Base-by-base conservation (phyloP, 1,140 invertebrate species). In the Calephelis virginiensis region DNA sequence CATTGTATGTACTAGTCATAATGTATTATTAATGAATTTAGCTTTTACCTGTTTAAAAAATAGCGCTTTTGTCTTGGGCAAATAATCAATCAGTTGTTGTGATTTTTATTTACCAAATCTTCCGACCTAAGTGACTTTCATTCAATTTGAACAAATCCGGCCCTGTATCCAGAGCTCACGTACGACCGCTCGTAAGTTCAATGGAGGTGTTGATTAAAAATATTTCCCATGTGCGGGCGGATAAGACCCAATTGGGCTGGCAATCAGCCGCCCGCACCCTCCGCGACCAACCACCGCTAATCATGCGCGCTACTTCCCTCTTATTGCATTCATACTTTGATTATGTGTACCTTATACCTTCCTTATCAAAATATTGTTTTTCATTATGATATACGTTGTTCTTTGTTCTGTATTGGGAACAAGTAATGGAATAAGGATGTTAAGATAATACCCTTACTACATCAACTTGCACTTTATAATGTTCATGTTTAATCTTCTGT, bases 201-300 rank as follows among this genome's bases (percentile, higher is more conserved):
- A 91, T 91, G 88, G 88, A 89, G 86, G 88, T 89, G 86, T 91
- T 91, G 88, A 91, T 91, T 91, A 91, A 91, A 91, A 91, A 91
- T 91, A 91, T 88, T 90, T 89, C 88, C 86, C 88, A 89, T 90
- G 88, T 90, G 86, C 85, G 88, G 84, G 82, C 80, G 86, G 85
- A 84, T 86, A 85, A 86, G 83, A 87, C 84, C 85, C 85, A 88
- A 89, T 91, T 89, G 88, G 84, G 85, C 84, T 80, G 74, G 85
- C 86, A 90, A 89, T 90, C 88, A 89, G 80, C 81, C 81, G 73
- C 76, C 76, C 82, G 75, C 77, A 66, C 72, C 38, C 63, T 53
- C 75, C 73, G 73, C 78, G 75, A 72, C 77, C 72, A 71, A 62
- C 82, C 79, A 72, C 79, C 85, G 86, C 88, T 90, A 89, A 90